phyloP scores from a whole-genome alignment of 2,797 vertebrate genomes.

The Neosilurus hyrtlii region DNA sequence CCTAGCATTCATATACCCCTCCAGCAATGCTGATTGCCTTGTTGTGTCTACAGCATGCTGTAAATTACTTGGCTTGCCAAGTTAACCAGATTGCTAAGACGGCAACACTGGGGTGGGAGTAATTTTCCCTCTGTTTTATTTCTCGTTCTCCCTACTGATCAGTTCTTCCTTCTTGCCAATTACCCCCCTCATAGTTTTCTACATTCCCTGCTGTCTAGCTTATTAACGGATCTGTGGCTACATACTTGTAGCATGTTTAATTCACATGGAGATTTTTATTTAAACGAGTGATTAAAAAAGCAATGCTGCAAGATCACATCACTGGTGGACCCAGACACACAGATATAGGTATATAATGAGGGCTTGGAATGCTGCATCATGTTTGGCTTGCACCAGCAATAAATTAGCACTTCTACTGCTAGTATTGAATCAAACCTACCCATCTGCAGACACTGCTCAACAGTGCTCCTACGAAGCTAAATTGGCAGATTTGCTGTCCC shows the following conservation, averaged over 20 bases:
- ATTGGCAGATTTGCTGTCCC: neutral
- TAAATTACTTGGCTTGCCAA: constrained; percentile 9
- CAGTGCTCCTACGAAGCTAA: neutral
- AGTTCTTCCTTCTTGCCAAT: constrained; percentile 4
- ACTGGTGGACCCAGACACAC: neutral
- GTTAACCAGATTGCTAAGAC: constrained; percentile 8
- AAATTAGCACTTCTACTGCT: neutral
- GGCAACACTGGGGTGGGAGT: neutral
- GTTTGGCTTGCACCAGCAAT: neutral
- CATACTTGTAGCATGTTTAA: constrained; percentile 1
- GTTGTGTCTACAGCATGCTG: neutral
- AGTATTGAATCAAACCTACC: neutral
- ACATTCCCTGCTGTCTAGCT: neutral
- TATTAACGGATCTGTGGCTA: neutral
- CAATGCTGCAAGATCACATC: neutral
- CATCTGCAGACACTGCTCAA: neutral
- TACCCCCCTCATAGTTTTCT: neutral
- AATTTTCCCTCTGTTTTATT: constrained; percentile 7
- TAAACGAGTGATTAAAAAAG: neutral
- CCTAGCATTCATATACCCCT: neutral
- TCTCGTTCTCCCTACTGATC: constrained; percentile 3
- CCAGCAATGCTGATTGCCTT: neutral
- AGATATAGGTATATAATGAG: neutral
- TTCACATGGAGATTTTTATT: neutral
- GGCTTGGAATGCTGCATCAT: neutral